These are phyloP conservation scores for Plebejus argus DNA, from an alignment of 2,888 invertebrate species.

Conservation along the genomic window DNA sequence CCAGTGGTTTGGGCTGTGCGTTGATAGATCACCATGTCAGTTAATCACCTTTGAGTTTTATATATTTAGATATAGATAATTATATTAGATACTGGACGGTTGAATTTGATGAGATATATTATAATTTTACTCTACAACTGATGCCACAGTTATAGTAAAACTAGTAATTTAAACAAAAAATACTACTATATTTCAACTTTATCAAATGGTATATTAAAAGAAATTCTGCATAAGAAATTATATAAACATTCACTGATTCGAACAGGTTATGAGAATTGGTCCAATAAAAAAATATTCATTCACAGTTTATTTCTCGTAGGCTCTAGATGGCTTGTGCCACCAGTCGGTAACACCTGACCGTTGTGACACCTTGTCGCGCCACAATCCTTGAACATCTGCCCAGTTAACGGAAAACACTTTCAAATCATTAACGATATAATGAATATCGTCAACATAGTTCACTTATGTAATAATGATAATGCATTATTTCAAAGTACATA, in stretches of 20 bases:
- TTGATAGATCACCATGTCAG: too few species aligned
- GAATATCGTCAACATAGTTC: background rate
- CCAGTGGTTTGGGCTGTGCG: too few species aligned
- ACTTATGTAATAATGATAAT: constrained; percentile 4
- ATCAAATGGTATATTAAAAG: background rate
- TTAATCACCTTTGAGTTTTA: too few species aligned
- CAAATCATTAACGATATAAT: constrained; percentile 25
- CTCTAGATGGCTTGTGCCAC: constrained; percentile 66
- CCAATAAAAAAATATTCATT: constrained; percentile 19
- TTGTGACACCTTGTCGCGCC: constrained; percentile 67
- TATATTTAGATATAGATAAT: too few species aligned
- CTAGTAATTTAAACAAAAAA: too few species aligned
- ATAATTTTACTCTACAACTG: background rate
- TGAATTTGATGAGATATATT: background rate
- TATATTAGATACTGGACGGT: background rate
- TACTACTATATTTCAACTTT: background rate
- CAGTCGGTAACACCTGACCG: constrained; percentile 57
- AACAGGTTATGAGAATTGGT: constrained; percentile 17
- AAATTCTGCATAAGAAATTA: background rate
- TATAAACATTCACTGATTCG: background rate
- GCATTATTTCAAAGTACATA: background rate
- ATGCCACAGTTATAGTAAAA: too few species aligned
- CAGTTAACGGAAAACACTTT: constrained; percentile 33
- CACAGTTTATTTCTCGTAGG: constrained; percentile 42
- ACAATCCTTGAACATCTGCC: constrained; percentile 72